Percentiles rank a stretch among this genome's conserved stretches.
Evolutionary conservation across 2,113 vertebrate species (phyloP).

Genomic region (Rhabdomys dilectus): DNA sequence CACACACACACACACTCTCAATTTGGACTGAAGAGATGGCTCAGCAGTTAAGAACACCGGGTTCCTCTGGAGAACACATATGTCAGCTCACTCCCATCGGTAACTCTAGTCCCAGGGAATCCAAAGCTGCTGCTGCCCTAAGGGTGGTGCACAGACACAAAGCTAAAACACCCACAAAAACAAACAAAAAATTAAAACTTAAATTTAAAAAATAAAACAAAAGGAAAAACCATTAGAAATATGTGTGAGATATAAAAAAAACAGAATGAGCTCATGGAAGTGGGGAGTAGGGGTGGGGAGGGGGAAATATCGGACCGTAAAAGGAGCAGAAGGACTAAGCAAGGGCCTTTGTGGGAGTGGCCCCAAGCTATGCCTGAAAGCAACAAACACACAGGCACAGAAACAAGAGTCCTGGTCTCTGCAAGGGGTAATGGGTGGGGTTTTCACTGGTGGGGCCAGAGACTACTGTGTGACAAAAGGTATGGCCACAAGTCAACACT

Average conservation of each 20-base stretch:
- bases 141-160: not conserved
- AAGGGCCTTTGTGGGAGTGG: not conserved
- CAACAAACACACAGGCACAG: not conserved
- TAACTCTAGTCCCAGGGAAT: not conserved
- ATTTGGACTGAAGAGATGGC: not conserved
- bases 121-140: not conserved
- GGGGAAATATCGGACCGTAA: not conserved
- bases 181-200: not conserved
- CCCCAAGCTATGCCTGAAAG: not conserved
- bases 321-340: not conserved
- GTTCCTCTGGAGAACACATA: not conserved
- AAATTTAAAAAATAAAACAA: not conserved
- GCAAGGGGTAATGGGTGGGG: not conserved
- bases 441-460: not conserved
- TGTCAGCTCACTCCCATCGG: not conserved
- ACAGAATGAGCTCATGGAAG: not conserved
- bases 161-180: not conserved
- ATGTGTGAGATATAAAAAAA: not conserved
- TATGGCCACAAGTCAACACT: not conserved
- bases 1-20: not conserved
- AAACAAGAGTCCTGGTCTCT: not conserved
- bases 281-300: not conserved
- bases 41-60: not conserved
- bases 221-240: not conserved
- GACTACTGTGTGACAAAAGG: not conserved